Evolutionary conservation across 2,797 vertebrate species (phyloP).

Genomic region (Momotus momota): DNA sequence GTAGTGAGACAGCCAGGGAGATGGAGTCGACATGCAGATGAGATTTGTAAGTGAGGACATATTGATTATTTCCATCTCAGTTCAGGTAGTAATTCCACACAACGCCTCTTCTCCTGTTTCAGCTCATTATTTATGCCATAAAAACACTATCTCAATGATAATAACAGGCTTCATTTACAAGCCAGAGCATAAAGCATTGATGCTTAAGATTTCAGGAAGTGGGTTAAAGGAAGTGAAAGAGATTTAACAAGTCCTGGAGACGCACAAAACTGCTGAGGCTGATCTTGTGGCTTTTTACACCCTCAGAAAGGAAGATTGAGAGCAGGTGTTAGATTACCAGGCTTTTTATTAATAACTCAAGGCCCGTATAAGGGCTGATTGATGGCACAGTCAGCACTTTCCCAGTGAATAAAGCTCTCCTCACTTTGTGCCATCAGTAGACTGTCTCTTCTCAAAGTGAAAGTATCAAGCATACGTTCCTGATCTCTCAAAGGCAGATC

Average conservation of each 20-base stretch:
- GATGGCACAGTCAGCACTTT: constrained; percentile 62
- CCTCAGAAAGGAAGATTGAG: constrained; percentile 56
- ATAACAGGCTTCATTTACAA: constrained; percentile 84
- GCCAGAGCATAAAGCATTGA: constrained; percentile 77
- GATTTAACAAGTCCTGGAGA: constrained; percentile 78
- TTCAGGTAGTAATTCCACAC: constrained; percentile 82
- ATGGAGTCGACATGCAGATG: constrained; percentile 84
- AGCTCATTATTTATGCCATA: constrained; percentile 85
- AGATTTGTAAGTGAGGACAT: constrained; percentile 84
- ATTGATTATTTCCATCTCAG: constrained; percentile 84
- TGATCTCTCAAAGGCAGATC: not conserved
- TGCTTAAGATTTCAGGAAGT: constrained; percentile 76
- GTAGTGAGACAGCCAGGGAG: constrained; percentile 76
- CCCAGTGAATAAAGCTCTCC: constrained; percentile 19
- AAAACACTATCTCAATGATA: constrained; percentile 83
- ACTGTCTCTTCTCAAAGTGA: not conserved
- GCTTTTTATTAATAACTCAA: constrained; percentile 71
- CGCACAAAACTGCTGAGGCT: constrained; percentile 71
- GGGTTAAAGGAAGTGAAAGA: constrained; percentile 67
- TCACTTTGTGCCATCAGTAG: not conserved
- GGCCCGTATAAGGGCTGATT: constrained; percentile 41
- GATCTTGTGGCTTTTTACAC: constrained; percentile 70
- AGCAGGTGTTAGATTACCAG: constrained; percentile 56
- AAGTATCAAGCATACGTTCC: not conserved
- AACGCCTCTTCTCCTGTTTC: constrained; percentile 76